These are phyloP conservation scores for Dusona sp. DNA, from an alignment of 2,888 invertebrate genomes.

Conservation along the genomic window DNA sequence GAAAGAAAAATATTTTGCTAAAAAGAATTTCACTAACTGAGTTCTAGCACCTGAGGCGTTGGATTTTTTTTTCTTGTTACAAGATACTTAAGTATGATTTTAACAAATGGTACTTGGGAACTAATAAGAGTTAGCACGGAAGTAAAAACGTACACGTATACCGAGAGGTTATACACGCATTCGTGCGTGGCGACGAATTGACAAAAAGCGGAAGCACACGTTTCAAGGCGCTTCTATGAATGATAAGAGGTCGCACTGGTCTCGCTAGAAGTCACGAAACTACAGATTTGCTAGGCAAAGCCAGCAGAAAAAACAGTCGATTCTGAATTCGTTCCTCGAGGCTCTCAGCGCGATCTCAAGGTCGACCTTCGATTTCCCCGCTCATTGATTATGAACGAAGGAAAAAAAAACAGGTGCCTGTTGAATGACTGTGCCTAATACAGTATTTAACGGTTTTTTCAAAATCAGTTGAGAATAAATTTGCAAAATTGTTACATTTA, in stretches of 20 bases:
- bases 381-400: constrained; percentile 28
- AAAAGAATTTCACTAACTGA: too few species aligned
- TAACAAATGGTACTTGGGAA: neutral
- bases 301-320: constrained; percentile 36
- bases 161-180: constrained; percentile 48
- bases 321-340: constrained; percentile 61
- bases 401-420: constrained; percentile 17
- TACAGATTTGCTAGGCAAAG: constrained; percentile 2
- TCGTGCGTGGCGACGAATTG: constrained; percentile 46
- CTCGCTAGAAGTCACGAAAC: constrained; percentile 7
- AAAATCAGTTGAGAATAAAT: neutral
- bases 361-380: constrained; percentile 63
- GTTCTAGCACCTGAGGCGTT: too few species aligned
- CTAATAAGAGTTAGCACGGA: constrained; percentile 17
- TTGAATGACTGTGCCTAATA: constrained; percentile 11
- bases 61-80: too few species aligned
- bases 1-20: too few species aligned
- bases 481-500: neutral
- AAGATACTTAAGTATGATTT: neutral
- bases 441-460: neutral
- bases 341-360: constrained; percentile 48
- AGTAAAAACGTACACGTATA: constrained; percentile 23
- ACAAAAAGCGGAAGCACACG: constrained; percentile 58
- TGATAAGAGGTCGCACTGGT: constrained; percentile 45
- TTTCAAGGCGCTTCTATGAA: constrained; percentile 58